Conservation (phyloP, 2,113 vertebrate species). For the Dipodomys merriami region DNA sequence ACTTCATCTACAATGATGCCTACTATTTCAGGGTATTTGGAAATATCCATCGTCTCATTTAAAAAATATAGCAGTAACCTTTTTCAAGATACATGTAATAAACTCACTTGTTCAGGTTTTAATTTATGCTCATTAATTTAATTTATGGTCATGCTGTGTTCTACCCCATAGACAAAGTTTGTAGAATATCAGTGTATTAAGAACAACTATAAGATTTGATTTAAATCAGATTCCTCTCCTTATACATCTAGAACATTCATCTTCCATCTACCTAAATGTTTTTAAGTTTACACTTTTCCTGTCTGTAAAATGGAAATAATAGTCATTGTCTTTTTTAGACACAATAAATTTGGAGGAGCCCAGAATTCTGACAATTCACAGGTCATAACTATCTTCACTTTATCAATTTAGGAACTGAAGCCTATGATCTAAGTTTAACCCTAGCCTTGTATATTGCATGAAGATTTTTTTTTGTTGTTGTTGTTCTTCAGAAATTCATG, state of each 20-base stretch:
- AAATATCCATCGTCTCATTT: neutral
- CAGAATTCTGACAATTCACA: neutral
- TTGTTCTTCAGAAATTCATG: too few relatives aligned
- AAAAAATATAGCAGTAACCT: neutral
- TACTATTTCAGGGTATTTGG: neutral
- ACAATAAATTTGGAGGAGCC: neutral
- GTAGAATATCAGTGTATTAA: neutral
- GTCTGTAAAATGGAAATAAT: neutral
- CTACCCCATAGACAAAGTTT: neutral
- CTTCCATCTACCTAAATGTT: neutral
- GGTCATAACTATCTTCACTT: neutral
- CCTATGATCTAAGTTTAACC: neutral
- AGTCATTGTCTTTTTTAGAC: neutral
- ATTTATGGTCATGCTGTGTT: neutral
- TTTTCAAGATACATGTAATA: neutral
- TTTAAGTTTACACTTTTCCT: neutral
- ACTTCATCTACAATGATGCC: neutral
- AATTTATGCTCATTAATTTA: neutral
- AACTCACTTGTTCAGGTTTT: neutral
- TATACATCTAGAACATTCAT: neutral
- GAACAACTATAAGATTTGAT: neutral
- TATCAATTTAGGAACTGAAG: neutral
- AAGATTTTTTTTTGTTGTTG: neutral
- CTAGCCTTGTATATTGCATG: neutral
- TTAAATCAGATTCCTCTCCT: slow-evolving; percentile 15